These are phyloP conservation scores for Heliconius nattereri DNA, from an alignment of 1,140 invertebrate genomes.

Conservation along the genomic window DNA sequence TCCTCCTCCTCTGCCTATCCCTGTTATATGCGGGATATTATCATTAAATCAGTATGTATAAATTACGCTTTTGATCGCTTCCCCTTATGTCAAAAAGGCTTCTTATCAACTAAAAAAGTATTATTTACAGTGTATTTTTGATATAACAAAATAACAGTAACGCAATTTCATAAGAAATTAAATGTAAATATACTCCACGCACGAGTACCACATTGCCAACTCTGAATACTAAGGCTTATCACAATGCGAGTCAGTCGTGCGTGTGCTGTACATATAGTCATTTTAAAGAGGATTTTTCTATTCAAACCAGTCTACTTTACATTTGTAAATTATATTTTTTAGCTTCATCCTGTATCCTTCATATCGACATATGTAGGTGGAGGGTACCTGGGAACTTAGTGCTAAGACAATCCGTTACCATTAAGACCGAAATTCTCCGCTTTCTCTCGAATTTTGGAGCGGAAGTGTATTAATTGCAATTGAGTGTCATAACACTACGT, in stretches of 20 bases:
- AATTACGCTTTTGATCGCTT: background rate
- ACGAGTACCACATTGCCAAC: background rate
- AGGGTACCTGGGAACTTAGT: too few relatives aligned
- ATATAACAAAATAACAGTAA: background rate
- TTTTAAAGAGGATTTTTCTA: conserved; percentile 11
- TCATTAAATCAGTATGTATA: background rate
- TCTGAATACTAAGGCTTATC: conserved; percentile 3
- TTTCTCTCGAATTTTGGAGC: too few relatives aligned
- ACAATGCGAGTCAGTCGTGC: background rate
- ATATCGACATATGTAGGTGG: too few relatives aligned
- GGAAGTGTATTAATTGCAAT: too few relatives aligned
- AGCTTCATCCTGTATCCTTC: too few relatives aligned
- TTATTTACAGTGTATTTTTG: background rate
- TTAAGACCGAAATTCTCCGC: too few relatives aligned
- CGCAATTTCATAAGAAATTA: conserved; percentile 1
- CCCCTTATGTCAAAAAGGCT: background rate
- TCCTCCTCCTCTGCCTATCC: background rate
- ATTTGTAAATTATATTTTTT: background rate
- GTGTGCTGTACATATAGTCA: background rate
- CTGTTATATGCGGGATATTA: background rate
- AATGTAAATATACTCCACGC: conserved; percentile 1
- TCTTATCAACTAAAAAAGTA: background rate
- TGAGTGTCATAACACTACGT: too few relatives aligned
- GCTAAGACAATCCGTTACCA: too few relatives aligned
- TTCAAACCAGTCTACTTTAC: background rate